These are phyloP conservation scores for Agonopterix arenella DNA, from an alignment of 2,888 invertebrate species.

Conservation along the genomic window DNA sequence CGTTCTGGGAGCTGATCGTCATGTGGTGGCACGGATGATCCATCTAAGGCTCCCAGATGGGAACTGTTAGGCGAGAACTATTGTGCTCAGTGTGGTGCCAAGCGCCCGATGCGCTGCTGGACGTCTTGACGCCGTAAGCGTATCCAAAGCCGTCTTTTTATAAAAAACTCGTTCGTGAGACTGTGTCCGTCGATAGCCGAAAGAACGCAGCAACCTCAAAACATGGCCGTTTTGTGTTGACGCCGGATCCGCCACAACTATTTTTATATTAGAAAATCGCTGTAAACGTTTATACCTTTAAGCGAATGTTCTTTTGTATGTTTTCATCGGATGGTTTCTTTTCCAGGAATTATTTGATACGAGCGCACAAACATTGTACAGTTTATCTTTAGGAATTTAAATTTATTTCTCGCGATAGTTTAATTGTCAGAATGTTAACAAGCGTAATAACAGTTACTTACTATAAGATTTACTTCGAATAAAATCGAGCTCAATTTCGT, in stretches of 20 bases:
- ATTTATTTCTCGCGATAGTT: constrained; percentile 46
- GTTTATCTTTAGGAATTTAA: constrained; percentile 48
- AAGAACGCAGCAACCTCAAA: constrained; percentile 40
- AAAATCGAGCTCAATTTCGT: constrained; percentile 73
- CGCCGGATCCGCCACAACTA: constrained; percentile 56
- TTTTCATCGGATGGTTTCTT: constrained; percentile 45
- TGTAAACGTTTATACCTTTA: constrained; percentile 50
- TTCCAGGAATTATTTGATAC: constrained; percentile 60
- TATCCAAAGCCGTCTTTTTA: constrained; percentile 69
- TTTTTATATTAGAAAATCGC: constrained; percentile 64
- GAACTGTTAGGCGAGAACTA: constrained; percentile 64
- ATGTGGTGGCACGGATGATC: constrained; percentile 78
- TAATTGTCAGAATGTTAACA: constrained; percentile 34
- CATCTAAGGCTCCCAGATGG: constrained; percentile 60
- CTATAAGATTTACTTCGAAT: constrained; percentile 66
- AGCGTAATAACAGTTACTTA: constrained; percentile 37
- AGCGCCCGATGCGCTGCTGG: constrained; percentile 59
- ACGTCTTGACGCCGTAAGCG: constrained; percentile 55
- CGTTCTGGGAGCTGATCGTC: constrained; percentile 76
- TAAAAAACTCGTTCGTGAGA: constrained; percentile 53
- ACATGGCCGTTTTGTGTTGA: constrained; percentile 48
- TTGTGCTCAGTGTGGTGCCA: constrained; percentile 70
- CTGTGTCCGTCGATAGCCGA: constrained; percentile 64
- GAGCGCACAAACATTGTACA: constrained; percentile 74
- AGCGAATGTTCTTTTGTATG: constrained; percentile 50